Evolutionary conservation across 2,113 vertebrate species (phyloP).

Genomic region (Dolichotis patagonum): DNA sequence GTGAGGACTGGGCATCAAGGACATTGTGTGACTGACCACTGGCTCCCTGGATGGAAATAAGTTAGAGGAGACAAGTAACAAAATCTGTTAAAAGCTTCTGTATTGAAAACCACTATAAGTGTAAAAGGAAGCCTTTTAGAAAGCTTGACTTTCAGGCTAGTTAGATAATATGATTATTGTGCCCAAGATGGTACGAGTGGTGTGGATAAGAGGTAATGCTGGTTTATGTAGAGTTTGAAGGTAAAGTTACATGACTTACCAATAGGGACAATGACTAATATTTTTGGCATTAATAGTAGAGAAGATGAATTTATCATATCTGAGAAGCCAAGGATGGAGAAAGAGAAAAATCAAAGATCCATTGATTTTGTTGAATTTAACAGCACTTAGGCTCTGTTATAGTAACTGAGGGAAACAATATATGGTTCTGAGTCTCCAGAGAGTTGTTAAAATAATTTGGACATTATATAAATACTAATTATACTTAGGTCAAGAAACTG

Average conservation of each 20-base stretch:
- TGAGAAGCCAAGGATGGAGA: neutral
- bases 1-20: neutral
- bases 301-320: neutral
- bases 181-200: neutral
- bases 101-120: neutral
- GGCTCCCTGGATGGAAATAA: neutral
- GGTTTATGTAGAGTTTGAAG: neutral
- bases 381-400: fast-evolving
- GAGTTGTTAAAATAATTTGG: neutral
- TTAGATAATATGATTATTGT: neutral
- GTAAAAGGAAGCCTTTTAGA: neutral
- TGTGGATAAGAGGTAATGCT: neutral
- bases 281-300: neutral
- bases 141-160: neutral
- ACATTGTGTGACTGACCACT: neutral
- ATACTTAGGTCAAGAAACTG: neutral
- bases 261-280: neutral
- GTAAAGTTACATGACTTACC: neutral
- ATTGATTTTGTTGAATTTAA: neutral
- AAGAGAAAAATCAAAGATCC: neutral
- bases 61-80: neutral
- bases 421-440: neutral
- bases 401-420: neutral
- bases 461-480: neutral
- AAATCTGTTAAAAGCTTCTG: neutral